These are phyloP conservation scores for Andrena bucephala DNA, from an alignment of 2,888 invertebrate genomes.

Conservation along the genomic window DNA sequence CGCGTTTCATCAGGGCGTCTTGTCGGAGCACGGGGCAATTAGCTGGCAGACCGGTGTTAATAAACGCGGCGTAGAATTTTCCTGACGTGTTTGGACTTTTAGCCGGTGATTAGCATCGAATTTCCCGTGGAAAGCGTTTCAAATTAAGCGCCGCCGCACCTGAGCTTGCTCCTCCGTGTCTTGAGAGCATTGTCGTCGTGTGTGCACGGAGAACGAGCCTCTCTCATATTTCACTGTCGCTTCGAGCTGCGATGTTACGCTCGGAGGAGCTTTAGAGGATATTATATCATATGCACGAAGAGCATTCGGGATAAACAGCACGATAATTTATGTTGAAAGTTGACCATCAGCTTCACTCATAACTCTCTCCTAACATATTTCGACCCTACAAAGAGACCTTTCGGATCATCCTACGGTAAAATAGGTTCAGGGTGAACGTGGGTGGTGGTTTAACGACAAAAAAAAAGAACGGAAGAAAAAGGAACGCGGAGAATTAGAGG, in stretches of 20 bases:
- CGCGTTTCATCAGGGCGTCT: slow-evolving; percentile 3
- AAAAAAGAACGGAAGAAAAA: not conserved
- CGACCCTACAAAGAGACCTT: not conserved
- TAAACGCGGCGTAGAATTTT: slow-evolving; percentile 44
- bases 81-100: slow-evolving; percentile 55
- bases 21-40: slow-evolving; percentile 37
- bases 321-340: slow-evolving; percentile 40
- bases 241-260: slow-evolving; percentile 39
- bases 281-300: slow-evolving; percentile 38
- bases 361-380: not conserved
- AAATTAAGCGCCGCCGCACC: slow-evolving; percentile 79
- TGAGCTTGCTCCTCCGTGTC: slow-evolving; percentile 65
- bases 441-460: not conserved
- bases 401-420: not conserved
- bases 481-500: slow-evolving; percentile 15
- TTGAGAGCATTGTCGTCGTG: slow-evolving; percentile 43
- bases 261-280: slow-evolving; percentile 44
- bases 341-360: slow-evolving; percentile 6
- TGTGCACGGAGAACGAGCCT: slow-evolving; percentile 38
- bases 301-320: slow-evolving; percentile 43
- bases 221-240: slow-evolving; percentile 65
- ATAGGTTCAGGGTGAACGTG: not conserved
- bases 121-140: slow-evolving; percentile 77
- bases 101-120: slow-evolving; percentile 74
- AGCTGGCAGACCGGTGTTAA: slow-evolving; percentile 30